Conservation (phyloP, 1,140 invertebrate species). For the Apis mellifera region DNA sequence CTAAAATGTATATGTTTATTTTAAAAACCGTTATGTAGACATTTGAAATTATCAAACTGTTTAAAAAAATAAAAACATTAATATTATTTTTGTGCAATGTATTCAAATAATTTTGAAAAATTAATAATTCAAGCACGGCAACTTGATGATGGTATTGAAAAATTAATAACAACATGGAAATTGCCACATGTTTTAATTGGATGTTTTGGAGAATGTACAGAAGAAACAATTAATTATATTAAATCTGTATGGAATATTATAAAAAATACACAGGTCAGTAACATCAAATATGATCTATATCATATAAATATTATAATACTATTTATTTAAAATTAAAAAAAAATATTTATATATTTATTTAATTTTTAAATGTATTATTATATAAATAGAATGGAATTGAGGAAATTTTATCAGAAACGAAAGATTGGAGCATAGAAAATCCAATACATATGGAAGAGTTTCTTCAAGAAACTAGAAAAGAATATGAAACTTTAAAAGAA, state of each 20-base stretch:
- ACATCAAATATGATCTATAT: background rate
- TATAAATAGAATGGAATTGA: conserved; percentile 22
- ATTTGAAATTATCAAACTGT: background rate
- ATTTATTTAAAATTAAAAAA: background rate
- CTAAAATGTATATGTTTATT: background rate
- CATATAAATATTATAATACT: background rate
- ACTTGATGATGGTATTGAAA: conserved; percentile 45
- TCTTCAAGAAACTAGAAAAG: background rate
- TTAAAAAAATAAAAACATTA: background rate
- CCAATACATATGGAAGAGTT: conserved; percentile 20
- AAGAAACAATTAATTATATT: conserved; percentile 15
- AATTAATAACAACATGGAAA: conserved; percentile 38
- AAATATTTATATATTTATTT: background rate
- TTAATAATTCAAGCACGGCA: conserved; percentile 21
- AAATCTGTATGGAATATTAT: conserved; percentile 30
- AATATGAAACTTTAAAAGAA: conserved; percentile 47
- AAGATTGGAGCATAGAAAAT: background rate
- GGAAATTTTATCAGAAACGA: conserved; percentile 2
- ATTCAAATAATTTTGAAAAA: conserved; percentile 40
- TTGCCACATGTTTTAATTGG: conserved; percentile 42
- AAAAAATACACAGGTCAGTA: conserved; percentile 20
- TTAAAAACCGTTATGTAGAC: background rate
- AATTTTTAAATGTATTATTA: background rate
- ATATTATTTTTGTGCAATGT: background rate
- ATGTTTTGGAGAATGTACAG: conserved; percentile 29